Conservation (phyloP, 30 jellyfish, hydroid and myxozoan species). For the Morbakka virulenta region DNA sequence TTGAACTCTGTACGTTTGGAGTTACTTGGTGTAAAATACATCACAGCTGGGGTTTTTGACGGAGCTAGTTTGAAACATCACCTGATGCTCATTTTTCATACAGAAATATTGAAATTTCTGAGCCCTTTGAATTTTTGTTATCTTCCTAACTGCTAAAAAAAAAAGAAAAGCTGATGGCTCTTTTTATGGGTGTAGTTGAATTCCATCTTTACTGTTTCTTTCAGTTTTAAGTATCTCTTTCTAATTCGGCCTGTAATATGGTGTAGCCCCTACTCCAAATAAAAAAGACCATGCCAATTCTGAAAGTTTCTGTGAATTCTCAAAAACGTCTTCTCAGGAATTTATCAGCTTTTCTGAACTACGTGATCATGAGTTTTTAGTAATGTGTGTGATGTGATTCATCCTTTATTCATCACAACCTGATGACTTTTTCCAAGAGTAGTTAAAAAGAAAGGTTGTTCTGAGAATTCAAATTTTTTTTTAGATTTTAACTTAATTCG, state of each 20-base stretch:
- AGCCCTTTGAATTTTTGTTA: background rate
- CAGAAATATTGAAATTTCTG: background rate
- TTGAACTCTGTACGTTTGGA: slow-evolving; percentile 4
- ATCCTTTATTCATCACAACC: slow-evolving; percentile 5
- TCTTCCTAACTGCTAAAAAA: background rate
- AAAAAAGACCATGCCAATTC: slow-evolving; percentile 24
- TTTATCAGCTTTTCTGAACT: slow-evolving; percentile 25
- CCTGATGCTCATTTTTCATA: slow-evolving; percentile 15
- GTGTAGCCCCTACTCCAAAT: slow-evolving; percentile 14
- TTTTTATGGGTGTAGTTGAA: background rate
- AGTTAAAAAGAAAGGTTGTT: slow-evolving; percentile 1
- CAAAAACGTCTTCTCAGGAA: slow-evolving; percentile 14
- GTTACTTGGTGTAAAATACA: slow-evolving; percentile 22
- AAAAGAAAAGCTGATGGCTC: background rate
- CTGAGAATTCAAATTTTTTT: background rate
- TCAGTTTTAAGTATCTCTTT: background rate
- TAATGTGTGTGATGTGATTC: slow-evolving; percentile 6
- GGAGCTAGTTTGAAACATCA: background rate
- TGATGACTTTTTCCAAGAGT: background rate
- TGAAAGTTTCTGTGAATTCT: background rate
- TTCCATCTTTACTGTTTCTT: background rate
- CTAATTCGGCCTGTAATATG: background rate
- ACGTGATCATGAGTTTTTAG: slow-evolving; percentile 8
- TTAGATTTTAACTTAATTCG: background rate
- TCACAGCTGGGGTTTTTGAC: background rate